A percentile compares a stretch with the other conserved stretches of the same genome.
These are phyloP conservation scores for Cheumatopsyche charites DNA, from an alignment of 1,140 invertebrate genomes.

Conservation along the genomic window DNA sequence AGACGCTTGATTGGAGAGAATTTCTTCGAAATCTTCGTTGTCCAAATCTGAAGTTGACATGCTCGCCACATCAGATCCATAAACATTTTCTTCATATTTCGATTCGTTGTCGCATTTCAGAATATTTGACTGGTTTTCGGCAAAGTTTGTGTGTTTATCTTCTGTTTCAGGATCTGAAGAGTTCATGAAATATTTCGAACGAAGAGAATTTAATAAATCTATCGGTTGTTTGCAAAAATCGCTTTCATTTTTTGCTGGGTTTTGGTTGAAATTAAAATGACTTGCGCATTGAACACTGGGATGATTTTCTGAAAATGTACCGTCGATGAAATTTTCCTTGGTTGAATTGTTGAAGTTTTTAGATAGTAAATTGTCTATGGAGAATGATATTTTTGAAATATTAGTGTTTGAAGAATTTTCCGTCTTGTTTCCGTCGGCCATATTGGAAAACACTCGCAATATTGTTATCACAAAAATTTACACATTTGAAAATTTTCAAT, in stretches of 20 bases:
- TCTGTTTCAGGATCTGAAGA: background rate
- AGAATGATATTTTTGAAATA: constrained; percentile 31
- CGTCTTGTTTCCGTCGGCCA: constrained; percentile 15
- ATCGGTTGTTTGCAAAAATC: background rate
- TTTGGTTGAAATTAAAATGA: background rate
- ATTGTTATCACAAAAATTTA: too few species aligned
- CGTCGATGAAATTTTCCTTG: background rate
- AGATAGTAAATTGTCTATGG: constrained; percentile 26
- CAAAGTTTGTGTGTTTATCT: background rate
- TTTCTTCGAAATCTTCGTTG: constrained; percentile 33
- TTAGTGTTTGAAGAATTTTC: background rate
- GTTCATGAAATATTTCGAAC: constrained; percentile 7
- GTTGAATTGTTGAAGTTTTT: background rate
- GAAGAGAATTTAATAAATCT: background rate
- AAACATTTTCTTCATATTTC: background rate
- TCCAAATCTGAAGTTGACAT: constrained; percentile 27
- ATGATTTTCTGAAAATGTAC: too few species aligned
- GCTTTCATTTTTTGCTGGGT: background rate
- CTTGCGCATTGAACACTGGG: too few species aligned
- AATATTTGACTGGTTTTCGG: background rate
- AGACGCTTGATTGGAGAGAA: constrained; percentile 4
- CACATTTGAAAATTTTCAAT: too few species aligned
- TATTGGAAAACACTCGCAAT: constrained; percentile 14
- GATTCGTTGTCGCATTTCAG: background rate
- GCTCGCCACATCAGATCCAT: constrained; percentile 21